Conservation (phyloP, 2,797 vertebrate genomes). For the Macropus fuliginosus region DNA sequence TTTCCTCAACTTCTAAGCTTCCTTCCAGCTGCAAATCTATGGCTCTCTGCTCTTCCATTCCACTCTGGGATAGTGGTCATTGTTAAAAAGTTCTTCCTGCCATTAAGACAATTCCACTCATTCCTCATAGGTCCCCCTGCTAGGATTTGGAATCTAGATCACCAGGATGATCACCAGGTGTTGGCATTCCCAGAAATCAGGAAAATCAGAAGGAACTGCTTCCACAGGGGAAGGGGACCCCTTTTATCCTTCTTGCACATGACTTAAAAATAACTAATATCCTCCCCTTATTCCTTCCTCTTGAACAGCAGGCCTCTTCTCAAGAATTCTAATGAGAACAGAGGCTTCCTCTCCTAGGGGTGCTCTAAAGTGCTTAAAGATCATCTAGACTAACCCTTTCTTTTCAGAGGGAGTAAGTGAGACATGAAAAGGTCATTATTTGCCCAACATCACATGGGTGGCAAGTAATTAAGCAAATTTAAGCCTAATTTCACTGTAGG, state of each 20-base stretch:
- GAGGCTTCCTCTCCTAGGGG: background rate
- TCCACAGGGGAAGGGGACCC: background rate
- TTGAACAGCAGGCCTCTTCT: background rate
- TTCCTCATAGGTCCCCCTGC: background rate
- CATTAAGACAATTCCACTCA: background rate
- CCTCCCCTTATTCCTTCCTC: background rate
- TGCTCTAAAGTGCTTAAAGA: background rate
- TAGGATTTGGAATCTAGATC: background rate
- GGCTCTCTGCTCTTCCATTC: background rate
- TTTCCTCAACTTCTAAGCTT: background rate
- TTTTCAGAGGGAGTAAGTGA: background rate
- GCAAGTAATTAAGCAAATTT: background rate
- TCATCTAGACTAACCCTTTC: background rate
- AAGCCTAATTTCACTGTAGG: background rate
- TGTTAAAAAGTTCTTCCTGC: background rate
- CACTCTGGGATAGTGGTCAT: background rate
- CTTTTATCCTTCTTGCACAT: background rate
- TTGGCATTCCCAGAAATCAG: background rate
- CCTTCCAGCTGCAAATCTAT: background rate
- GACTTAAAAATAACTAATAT: background rate
- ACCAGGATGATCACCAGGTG: background rate
- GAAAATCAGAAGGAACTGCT: background rate
- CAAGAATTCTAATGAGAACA: background rate
- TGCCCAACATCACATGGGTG: background rate
- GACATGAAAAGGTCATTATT: background rate